Conservation (phyloP, 2,797 vertebrate genomes). For the Hapalemur alaotrensis region DNA sequence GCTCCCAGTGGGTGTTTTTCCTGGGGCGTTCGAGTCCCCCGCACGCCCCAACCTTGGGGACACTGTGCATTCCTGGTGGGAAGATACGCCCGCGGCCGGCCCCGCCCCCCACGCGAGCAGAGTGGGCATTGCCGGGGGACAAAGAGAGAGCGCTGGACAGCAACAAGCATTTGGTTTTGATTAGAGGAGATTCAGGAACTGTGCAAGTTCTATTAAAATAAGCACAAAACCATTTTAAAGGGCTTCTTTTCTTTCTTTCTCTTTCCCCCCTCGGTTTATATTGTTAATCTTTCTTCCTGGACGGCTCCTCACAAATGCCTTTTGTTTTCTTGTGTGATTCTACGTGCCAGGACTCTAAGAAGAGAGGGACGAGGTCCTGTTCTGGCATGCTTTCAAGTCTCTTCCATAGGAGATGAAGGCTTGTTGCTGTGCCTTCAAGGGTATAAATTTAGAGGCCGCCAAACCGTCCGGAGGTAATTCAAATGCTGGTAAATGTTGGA, state of each 20-base stretch:
- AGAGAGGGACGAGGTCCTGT: conserved; percentile 82
- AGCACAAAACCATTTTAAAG: conserved; percentile 84
- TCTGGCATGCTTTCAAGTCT: conserved; percentile 86
- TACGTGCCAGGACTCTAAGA: conserved; percentile 86
- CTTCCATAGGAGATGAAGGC: conserved; percentile 84
- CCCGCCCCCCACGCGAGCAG: conserved; percentile 52
- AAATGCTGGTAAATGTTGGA: conserved; percentile 82
- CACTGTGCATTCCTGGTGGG: conserved; percentile 80
- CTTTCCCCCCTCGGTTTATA: conserved; percentile 76
- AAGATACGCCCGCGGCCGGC: conserved; percentile 77
- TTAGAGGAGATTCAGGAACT: conserved; percentile 82
- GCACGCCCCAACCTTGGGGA: conserved; percentile 79
- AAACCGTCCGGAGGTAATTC: conserved; percentile 84
- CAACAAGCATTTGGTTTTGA: conserved; percentile 83
- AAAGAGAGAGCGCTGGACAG: conserved; percentile 79
- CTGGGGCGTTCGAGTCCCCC: conserved; percentile 68
- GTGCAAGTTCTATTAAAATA: conserved; percentile 85
- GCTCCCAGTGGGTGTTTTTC: conserved; percentile 55
- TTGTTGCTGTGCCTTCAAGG: conserved; percentile 84
- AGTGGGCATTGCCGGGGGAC: conserved; percentile 80
- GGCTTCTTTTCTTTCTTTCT: conserved; percentile 75
- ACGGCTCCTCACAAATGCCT: conserved; percentile 86
- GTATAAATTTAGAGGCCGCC: conserved; percentile 85
- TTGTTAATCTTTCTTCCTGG: conserved; percentile 87
- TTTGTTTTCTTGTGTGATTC: conserved; percentile 85